Evolutionary conservation across 2,797 vertebrate genomes (phyloP), one percentile per base, ranked within the genome.

Genomic region (Amblyopsis hoosieri): DNA sequence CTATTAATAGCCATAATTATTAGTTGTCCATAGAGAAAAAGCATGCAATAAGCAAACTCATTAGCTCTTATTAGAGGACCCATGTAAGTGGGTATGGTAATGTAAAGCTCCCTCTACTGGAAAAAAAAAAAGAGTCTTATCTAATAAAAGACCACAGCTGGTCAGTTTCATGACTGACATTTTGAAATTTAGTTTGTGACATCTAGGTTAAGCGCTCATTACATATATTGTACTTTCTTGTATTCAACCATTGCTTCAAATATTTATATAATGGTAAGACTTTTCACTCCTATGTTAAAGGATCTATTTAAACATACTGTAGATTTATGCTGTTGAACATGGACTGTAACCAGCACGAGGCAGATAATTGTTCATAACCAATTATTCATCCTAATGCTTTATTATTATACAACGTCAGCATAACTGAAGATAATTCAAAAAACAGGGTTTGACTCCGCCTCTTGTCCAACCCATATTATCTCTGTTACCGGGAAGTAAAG

Each of bases 1-100:
- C 66, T 76, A 69, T 87, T 67, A 87, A 81, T 78, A 78, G 77
- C 67, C 69, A 67, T 68, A 72, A 75, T 87, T 81, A 78, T 78
- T 66, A 75, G 78, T 87, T 79, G 86, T 70, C 72, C 65, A 56
- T 57, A 79, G 66, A 84, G 69, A 75, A 83, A 66, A 71, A 72
- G 66, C 80, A 84, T 75, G 71, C 60, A 60, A 71, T 69, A 68
- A 78, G 67, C 57, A 64, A 57, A 66, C 60, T 67, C 59, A 58
- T 72, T 49, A 72, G 54, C 53, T 54, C 54, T 46, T 33, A 64
- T 48, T 48, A 31, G 53, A 49, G 10, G 55, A 77, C 63, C 51
- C 62, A 56, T 49, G 23, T 56, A 52, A 69, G 60, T 60, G 54
- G 54, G 50, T 66, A 54, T 72, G 55, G n/a, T 72, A 57, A 72